phyloP scores from a whole-genome alignment of 2,797 vertebrate genomes.

The Limosa lapponica region DNA sequence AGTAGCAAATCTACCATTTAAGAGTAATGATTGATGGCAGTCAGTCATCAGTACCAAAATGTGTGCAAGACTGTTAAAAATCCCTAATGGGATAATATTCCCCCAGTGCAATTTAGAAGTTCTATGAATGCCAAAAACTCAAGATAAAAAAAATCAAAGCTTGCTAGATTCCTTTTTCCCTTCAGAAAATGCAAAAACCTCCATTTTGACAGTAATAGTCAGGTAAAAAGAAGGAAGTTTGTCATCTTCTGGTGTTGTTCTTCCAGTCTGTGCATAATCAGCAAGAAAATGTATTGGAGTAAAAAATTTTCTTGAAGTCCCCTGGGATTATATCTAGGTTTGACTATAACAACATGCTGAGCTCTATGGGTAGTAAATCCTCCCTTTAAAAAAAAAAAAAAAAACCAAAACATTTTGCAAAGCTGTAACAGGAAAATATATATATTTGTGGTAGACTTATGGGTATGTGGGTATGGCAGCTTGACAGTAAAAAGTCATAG shows the following conservation, averaged over 20 bases:
- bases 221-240: neutral
- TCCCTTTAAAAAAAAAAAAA: slow-evolving; percentile 3
- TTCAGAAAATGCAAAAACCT: neutral
- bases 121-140: neutral
- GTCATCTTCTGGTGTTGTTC: neutral
- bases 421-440: slow-evolving; percentile 48
- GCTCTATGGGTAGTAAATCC: slow-evolving; percentile 22
- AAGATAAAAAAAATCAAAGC: neutral
- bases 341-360: slow-evolving; percentile 6
- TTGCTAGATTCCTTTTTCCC: neutral
- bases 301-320: neutral
- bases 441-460: slow-evolving; percentile 56
- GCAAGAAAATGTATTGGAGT: neutral
- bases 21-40: neutral
- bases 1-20: neutral
- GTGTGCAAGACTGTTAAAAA: neutral
- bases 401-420: slow-evolving; percentile 27
- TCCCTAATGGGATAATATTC: neutral
- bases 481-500: slow-evolving; percentile 65
- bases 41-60: slow-evolving; percentile 10
- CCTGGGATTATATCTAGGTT: neutral
- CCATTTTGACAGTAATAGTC: neutral
- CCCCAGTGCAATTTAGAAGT: neutral
- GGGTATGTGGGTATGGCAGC: slow-evolving; percentile 68
- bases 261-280: neutral